Evolutionary conservation across 2,797 vertebrate species (phyloP).

Genomic region (Danionella dracula): DNA sequence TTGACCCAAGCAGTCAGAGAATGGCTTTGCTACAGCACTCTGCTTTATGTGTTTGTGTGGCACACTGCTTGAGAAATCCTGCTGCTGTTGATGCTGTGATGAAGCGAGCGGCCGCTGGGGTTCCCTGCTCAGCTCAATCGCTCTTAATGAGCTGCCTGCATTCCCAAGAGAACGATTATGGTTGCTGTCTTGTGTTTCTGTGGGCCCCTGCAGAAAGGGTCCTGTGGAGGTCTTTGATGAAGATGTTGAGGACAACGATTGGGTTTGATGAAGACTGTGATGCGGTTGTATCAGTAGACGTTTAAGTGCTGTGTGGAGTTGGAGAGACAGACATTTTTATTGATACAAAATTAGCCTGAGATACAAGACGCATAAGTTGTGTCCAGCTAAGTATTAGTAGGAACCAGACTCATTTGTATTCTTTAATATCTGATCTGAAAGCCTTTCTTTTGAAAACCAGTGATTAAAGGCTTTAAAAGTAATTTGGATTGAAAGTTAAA

Average conservation of each 20-base stretch:
- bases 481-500: no score
- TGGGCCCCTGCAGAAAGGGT: constrained; percentile 6
- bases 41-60: constrained; percentile 43
- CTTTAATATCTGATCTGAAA: background rate
- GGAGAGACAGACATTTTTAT: background rate
- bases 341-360: background rate
- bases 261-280: background rate
- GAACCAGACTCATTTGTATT: background rate
- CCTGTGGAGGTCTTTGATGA: background rate
- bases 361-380: background rate
- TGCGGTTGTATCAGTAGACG: background rate
- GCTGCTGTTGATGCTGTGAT: constrained; percentile 26
- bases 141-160: constrained; percentile 31
- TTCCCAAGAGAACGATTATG: constrained; percentile 12
- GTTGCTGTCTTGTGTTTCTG: background rate
- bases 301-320: background rate
- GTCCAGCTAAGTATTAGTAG: background rate
- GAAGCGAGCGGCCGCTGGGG: constrained; percentile 8
- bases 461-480: no score
- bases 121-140: constrained; percentile 19
- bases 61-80: background rate
- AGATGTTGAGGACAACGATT: background rate
- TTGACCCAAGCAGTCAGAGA: constrained; percentile 59
- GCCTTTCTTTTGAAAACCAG: no score
- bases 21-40: constrained; percentile 57